A percentile compares a stretch with the other conserved stretches of the same genome.
Evolutionary conservation across 64 coral and sea anemone species (phyloP).

Genomic region (Cladopsammia gracilis): DNA sequence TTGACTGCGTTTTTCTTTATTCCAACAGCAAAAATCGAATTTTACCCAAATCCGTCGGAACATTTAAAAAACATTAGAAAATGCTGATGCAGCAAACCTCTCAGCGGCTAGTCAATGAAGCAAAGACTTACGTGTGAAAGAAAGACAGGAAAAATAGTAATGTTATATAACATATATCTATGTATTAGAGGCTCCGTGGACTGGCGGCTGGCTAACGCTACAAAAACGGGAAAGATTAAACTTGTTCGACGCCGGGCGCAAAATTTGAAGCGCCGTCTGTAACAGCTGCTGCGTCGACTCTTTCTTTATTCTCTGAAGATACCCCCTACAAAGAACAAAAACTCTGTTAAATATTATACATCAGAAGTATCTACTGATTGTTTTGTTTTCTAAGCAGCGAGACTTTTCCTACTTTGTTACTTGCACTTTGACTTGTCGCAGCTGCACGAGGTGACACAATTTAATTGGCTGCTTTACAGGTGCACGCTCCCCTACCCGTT

Average conservation of each 20-base stretch:
- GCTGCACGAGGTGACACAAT: neutral
- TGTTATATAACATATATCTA: no score
- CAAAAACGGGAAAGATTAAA: neutral
- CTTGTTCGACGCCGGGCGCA: neutral
- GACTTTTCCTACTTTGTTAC: neutral
- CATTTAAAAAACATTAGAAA: no score
- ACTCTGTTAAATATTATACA: neutral
- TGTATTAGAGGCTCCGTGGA: no score
- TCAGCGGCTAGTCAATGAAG: no score
- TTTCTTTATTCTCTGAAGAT: neutral
- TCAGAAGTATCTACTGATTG: neutral
- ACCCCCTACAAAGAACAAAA: neutral
- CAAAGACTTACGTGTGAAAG: no score
- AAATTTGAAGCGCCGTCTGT: neutral
- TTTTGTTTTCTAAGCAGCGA: neutral
- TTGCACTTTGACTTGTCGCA: constrained; percentile 9
- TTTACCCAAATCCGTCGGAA: no score
- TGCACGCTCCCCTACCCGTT: neutral
- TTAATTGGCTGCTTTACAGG: neutral
- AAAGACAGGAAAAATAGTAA: no score
- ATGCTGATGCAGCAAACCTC: no score
- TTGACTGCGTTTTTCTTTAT: no score
- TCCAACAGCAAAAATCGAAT: no score
- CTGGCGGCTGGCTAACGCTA: no score
- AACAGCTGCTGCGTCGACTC: neutral